These are phyloP conservation scores for Ophiodon elongatus DNA, from an alignment of 2,113 vertebrate genomes.

Conservation along the genomic window DNA sequence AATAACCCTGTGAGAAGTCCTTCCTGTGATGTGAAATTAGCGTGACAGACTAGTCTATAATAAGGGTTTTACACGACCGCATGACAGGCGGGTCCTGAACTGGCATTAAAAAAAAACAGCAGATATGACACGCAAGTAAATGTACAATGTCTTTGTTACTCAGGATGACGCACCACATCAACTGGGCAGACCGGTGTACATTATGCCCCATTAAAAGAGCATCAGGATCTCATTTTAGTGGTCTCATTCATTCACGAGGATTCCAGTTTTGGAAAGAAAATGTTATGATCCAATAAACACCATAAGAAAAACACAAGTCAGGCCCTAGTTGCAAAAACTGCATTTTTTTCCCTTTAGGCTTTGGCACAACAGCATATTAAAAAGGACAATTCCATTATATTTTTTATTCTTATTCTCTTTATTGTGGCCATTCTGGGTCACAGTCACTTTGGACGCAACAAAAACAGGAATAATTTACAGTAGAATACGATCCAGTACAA, in stretches of 20 bases:
- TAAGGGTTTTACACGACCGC: not conserved
- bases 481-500: not conserved
- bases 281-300: not conserved
- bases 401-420: too few species aligned
- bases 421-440: too few species aligned
- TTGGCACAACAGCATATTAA: not conserved
- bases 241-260: not conserved
- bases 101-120: not conserved
- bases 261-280: not conserved
- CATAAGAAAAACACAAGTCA: not conserved
- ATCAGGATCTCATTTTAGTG: not conserved
- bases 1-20: not conserved
- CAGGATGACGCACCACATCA: constrained; percentile 1
- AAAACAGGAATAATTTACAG: not conserved
- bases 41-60: not conserved
- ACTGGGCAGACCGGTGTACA: not conserved
- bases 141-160: constrained; percentile 3
- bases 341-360: too few species aligned
- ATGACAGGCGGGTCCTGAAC: not conserved
- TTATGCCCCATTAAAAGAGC: not conserved
- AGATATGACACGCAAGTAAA: not conserved
- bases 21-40: constrained; percentile 10
- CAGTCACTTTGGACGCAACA: too few species aligned
- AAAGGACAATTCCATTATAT: too few species aligned
- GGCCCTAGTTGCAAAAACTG: not conserved